phyloP scores from a whole-genome alignment of 2,888 invertebrate genomes.

The Drepanosiphum platanoidis region DNA sequence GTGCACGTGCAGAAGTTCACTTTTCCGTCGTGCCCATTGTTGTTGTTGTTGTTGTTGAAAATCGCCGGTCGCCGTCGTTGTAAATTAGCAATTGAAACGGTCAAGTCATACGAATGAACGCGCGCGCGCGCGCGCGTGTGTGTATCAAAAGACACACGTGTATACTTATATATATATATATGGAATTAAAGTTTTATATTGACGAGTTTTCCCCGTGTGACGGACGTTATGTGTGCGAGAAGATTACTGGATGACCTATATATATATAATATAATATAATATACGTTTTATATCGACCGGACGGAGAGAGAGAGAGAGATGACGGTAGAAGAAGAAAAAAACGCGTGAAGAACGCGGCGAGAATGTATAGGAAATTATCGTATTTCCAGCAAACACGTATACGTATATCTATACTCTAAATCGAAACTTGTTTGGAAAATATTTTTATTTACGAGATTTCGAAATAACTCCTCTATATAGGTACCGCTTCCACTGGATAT shows the following conservation, averaged over 20 bases:
- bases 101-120: background rate
- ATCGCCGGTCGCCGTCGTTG: background rate
- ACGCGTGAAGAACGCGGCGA: conserved; percentile 17
- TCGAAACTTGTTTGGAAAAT: conserved; percentile 34
- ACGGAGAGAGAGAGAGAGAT: conserved; percentile 9
- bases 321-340: background rate
- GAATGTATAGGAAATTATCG: conserved; percentile 16
- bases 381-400: conserved; percentile 22
- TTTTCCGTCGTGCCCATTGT: conserved; percentile 5
- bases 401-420: no score
- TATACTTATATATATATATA: background rate
- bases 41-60: background rate
- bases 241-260: conserved; percentile 21
- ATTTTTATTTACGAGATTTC: conserved; percentile 14
- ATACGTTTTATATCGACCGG: background rate
- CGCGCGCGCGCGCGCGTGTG: background rate
- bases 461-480: background rate
- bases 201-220: conserved; percentile 13
- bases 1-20: conserved; percentile 37
- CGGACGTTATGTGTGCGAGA: background rate
- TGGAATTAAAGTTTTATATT: conserved; percentile 17
- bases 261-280: background rate
- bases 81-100: background rate
- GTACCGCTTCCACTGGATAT: background rate
- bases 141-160: background rate